phyloP scores from a whole-genome alignment of 2,797 vertebrate species.

The Danio jaintianensis region DNA sequence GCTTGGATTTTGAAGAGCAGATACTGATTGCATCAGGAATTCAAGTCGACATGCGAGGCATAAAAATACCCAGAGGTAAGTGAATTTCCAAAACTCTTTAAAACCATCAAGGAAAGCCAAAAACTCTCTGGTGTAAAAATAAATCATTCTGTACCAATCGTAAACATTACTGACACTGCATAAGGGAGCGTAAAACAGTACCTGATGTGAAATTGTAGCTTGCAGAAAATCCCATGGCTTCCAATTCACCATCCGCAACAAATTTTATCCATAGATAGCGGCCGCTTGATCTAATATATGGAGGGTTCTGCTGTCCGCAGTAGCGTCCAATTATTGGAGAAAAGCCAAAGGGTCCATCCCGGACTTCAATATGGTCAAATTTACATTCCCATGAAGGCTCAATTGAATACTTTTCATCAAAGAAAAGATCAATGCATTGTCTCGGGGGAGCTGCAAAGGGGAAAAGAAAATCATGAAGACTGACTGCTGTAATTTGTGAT shows the following conservation, averaged over 20 bases:
- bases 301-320: slow-evolving; percentile 95
- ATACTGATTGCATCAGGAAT: slow-evolving; percentile 50
- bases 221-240: slow-evolving; percentile 96
- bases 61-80: slow-evolving; percentile 26
- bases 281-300: slow-evolving; percentile 96
- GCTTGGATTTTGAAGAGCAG: slow-evolving; percentile 29
- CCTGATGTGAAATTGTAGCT: slow-evolving; percentile 98
- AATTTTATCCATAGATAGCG: slow-evolving; percentile 99
- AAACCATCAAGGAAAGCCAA: slow-evolving; percentile 9
- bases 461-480: slow-evolving; percentile 55
- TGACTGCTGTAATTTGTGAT: slow-evolving; percentile 20
- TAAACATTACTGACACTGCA: slow-evolving; percentile 45
- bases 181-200: slow-evolving; percentile 64
- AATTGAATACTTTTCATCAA: slow-evolving; percentile 97
- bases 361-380: slow-evolving; percentile 99
- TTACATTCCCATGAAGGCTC: slow-evolving; percentile 99
- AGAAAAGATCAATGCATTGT: slow-evolving; percentile 98
- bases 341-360: slow-evolving; percentile 98
- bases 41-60: slow-evolving; percentile 23
- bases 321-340: slow-evolving; percentile 97
- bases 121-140: slow-evolving; percentile 31
- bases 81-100: slow-evolving; percentile 21
- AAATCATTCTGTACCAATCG: slow-evolving; percentile 40
- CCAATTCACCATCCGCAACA: slow-evolving; percentile 96
- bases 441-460: slow-evolving; percentile 89